Evolutionary conservation across 2,797 vertebrate genomes (phyloP), one percentile per base, ranked within the genome.

Genomic region (Saxicola maurus): DNA sequence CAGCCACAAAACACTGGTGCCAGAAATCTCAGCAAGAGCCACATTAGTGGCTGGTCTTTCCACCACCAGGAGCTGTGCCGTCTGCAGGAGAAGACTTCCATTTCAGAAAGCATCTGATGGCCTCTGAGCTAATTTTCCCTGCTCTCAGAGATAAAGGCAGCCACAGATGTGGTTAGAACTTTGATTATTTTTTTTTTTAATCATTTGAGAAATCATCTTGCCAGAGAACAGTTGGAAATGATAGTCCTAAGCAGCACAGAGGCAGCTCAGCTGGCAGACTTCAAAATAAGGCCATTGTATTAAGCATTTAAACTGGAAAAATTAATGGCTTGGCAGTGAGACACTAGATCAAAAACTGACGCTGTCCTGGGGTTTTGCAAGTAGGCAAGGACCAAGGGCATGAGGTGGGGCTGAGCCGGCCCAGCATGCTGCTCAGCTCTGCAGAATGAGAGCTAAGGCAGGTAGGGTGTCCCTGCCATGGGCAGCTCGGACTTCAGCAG

Each of bases 131-230:
- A 74, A 90, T 92, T 89, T 89, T 89, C 67, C 30, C 61, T 53
- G 43, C 60, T 88, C 80, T 24, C 72, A 74, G 49, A 86, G 37
- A 85, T 81, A 80, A 59, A 91, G 67, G 45, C 86, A 75, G 81
- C 37, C 78, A 48, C 74, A 82, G 92, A 91, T 65, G 83, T 55
- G 66, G 71, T 87, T 88, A 80, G 77, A 90, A 88, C 85, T 92
- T 89, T 60, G 77, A 89, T 87, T 77, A 21, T 71, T 87, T 87
- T 92, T 91, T 82, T 71, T 66, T 9, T 17, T 18, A 57, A 91
- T 68, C 72, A 74, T 90, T 91, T 92, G 85, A 92, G 87, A 93
- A 91, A 87, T 78, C 76, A 90, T 82, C 64, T 80, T 79, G 85
- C 76, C 61, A 91, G 86, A 61, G 64, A 93, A 79, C 83, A 82